phyloP scores from a whole-genome alignment of 2,113 vertebrate species.

The Australoheros scitulus region DNA sequence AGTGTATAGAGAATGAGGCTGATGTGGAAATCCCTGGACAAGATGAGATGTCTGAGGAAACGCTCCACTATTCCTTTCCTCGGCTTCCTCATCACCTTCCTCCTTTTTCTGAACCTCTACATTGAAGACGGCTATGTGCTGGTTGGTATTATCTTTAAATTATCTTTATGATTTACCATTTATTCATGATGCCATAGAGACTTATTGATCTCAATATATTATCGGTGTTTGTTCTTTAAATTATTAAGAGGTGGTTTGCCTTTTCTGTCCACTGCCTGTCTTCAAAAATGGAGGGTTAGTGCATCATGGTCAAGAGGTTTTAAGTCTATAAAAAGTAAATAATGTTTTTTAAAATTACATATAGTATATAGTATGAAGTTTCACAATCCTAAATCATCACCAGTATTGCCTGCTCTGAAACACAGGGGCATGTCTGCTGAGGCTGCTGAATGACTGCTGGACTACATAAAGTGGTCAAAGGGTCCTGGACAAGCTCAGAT shows the following conservation, averaged over 20 bases:
- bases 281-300: slow-evolving; percentile 4
- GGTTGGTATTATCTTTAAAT: slow-evolving; percentile 79
- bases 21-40: slow-evolving; percentile 89
- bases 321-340: not conserved
- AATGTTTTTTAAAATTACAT: no score
- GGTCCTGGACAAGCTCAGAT: not conserved
- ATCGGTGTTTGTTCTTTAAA: slow-evolving; percentile 70
- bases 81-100: slow-evolving; percentile 91
- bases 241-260: slow-evolving; percentile 57
- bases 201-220: slow-evolving; percentile 61
- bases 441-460: not conserved
- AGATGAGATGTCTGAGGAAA: slow-evolving; percentile 98
- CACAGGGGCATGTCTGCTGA: not conserved
- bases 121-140: slow-evolving; percentile 96
- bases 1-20: slow-evolving; percentile 80
- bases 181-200: slow-evolving; percentile 68
- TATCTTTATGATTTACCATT: slow-evolving; percentile 55
- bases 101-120: slow-evolving; percentile 96
- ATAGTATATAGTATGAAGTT: not conserved
- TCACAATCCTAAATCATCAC: not conserved
- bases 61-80: slow-evolving; percentile 93
- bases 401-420: no score
- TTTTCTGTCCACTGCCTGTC: slow-evolving; percentile 34
- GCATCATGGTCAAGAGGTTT: not conserved
- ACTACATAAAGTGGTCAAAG: not conserved